Conservation (phyloP, 2,888 invertebrate species). For the Nemurella pictetii region DNA sequence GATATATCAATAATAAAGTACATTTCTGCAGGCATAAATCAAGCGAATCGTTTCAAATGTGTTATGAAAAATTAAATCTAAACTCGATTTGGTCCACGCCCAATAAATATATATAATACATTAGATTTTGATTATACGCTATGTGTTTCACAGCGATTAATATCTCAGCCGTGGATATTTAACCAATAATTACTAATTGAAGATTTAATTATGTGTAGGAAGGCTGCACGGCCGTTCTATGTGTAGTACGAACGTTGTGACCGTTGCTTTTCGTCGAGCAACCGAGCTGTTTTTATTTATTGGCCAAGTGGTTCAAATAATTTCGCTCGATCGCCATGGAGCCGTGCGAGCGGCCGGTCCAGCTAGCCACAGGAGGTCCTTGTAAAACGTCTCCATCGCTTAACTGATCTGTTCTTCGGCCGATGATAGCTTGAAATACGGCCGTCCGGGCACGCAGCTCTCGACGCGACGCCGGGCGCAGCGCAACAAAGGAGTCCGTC, state of each 20-base stretch:
- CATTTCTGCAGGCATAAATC: slow-evolving; percentile 4
- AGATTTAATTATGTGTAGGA: neutral
- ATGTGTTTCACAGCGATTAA: neutral
- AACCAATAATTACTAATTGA: neutral
- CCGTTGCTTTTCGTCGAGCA: neutral
- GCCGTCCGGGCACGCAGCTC: too few species aligned
- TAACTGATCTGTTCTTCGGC: neutral
- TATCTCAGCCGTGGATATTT: neutral
- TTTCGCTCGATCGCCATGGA: neutral
- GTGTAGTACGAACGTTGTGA: neutral
- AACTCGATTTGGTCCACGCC: slow-evolving; percentile 7
- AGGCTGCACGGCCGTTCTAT: neutral
- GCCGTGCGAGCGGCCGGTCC: neutral
- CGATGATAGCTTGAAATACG: neutral
- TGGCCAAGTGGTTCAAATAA: neutral
- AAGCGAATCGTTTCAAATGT: slow-evolving; percentile 14
- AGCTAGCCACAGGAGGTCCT: neutral
- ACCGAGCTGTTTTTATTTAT: neutral
- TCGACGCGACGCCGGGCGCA: neutral
- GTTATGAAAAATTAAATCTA: slow-evolving; percentile 15
- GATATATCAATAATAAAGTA: slow-evolving; percentile 20
- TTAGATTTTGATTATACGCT: neutral
- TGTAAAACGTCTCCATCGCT: slow-evolving; percentile 9
- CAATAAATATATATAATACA: slow-evolving; percentile 6
- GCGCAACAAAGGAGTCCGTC: neutral